A percentile compares a stretch with the other conserved stretches of the same genome.
These are phyloP conservation scores for Aphelenchoides bicaudatus DNA, from an alignment of 2,888 invertebrate genomes.

Conservation along the genomic window DNA sequence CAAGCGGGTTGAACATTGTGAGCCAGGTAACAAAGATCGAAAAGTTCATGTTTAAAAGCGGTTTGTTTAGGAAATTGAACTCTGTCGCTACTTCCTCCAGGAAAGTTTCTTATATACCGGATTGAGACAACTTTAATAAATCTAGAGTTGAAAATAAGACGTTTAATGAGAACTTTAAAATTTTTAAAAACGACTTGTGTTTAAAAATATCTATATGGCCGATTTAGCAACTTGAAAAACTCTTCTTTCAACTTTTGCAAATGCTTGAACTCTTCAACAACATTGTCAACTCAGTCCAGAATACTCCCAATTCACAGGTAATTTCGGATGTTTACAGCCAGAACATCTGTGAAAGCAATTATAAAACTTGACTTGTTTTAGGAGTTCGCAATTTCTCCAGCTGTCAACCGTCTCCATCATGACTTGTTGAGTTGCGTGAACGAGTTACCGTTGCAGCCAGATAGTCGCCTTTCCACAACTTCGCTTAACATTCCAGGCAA, in stretches of 20 bases:
- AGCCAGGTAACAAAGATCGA: slow-evolving; percentile 11
- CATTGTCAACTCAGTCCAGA: slow-evolving; percentile 61
- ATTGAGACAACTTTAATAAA: too few relatives aligned
- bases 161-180: too few relatives aligned
- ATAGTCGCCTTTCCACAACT: slow-evolving; percentile 23
- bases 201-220: too few relatives aligned
- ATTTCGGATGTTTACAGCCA: slow-evolving; percentile 6
- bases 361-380: slow-evolving; percentile 31
- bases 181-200: too few relatives aligned
- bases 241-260: slow-evolving; percentile 84
- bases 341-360: background rate
- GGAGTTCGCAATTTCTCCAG: slow-evolving; percentile 58
- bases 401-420: slow-evolving; percentile 56
- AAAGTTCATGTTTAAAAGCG: background rate
- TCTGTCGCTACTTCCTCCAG: slow-evolving; percentile 81
- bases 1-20: slow-evolving; percentile 11
- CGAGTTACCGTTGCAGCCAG: slow-evolving; percentile 32
- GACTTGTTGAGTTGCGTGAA: slow-evolving; percentile 52
- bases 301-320: slow-evolving; percentile 51
- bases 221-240: too few relatives aligned
- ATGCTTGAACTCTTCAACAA: slow-evolving; percentile 72
- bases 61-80: slow-evolving; percentile 70
- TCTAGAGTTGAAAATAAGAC: too few relatives aligned
- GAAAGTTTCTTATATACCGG: too few relatives aligned
- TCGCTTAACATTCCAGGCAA: slow-evolving; percentile 24